Base-by-base conservation (phyloP, 1,140 invertebrate species). In the Protaetia brevitarsis region DNA sequence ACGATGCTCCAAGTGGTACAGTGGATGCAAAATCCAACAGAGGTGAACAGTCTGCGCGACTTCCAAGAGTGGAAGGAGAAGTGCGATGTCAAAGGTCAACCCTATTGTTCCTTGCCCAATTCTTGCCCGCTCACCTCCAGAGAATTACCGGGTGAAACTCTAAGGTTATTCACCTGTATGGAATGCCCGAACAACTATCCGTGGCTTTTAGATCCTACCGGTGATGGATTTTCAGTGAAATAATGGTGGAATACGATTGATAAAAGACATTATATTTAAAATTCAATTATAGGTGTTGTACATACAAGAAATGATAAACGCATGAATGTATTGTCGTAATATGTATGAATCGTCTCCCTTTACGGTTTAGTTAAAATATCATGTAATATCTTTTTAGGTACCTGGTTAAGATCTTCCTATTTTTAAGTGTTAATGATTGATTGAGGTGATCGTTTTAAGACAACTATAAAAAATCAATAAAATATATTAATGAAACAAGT, bases 11-110 rank as follows among this genome's bases (percentile, higher is more conserved):
- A 96, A 84, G 94, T 97, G 6, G 93, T 98, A 74, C 94, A 97
- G 81, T 98, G 95, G 95, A 97, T 97, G 93, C 94, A 96, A 81
- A 93, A 92, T 68, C 95, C 95, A 41, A 96, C 93, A 3, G 92
- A 96, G 78, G 73, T 96, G 45, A 88, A 90, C 8, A 87, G 86
- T n/a, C 84, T 97, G 36, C 85, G 92, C 73, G 94, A 96, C 74
- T 96, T 96, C 86, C 87, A 91, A 74, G 92, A 95, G 76, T 96
- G 94, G 94, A 96, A 96, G 79, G 94, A 96, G 72, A 94, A 95
- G 78, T 97, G 94, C 79, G 94, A 96, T 75, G 91, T 96, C 41
- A 95, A 96, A 79, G 94, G 94, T 41, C 91, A 94, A 78, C 91
- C 94, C 37, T 93, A 90, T 84, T 97, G 94, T 77, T 96, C 93